These are phyloP conservation scores for Hippasteria phrygiana DNA, from an alignment of 53 echinoderm and acorn worm species.

Conservation along the genomic window DNA sequence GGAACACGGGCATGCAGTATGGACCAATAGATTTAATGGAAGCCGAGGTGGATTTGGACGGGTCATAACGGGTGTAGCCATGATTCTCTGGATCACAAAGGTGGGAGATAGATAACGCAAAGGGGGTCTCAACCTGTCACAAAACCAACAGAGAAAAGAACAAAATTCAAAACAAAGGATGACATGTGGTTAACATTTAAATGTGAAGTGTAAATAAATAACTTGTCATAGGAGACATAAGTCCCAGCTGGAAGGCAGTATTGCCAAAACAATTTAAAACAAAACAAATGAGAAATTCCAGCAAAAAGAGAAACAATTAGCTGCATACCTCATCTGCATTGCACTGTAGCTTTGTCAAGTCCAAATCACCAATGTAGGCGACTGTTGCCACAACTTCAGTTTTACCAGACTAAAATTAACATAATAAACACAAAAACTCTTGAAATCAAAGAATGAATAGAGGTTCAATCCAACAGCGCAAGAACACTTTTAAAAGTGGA, in stretches of 20 bases:
- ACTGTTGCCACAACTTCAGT: constrained; percentile 39
- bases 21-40: neutral
- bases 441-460: neutral
- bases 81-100: constrained; percentile 68
- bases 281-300: no score
- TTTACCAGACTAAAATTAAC: constrained; percentile 13
- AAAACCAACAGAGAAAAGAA: neutral
- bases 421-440: neutral
- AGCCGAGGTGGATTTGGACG: constrained; percentile 9
- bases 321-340: constrained; percentile 55
- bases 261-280: no score
- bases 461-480: no score
- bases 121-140: constrained; percentile 73
- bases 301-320: neutral
- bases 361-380: constrained; percentile 53
- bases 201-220: no score
- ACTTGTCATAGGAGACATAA: no score
- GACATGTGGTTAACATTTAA: no score
- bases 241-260: no score
- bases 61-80: constrained; percentile 66
- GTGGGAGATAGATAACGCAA: constrained; percentile 67
- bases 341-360: constrained; percentile 25
- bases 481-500: no score
- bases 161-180: neutral
- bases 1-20: constrained; percentile 65